These are phyloP conservation scores for Metacarcinus magister DNA, from an alignment of 2,888 invertebrate species.

Conservation along the genomic window DNA sequence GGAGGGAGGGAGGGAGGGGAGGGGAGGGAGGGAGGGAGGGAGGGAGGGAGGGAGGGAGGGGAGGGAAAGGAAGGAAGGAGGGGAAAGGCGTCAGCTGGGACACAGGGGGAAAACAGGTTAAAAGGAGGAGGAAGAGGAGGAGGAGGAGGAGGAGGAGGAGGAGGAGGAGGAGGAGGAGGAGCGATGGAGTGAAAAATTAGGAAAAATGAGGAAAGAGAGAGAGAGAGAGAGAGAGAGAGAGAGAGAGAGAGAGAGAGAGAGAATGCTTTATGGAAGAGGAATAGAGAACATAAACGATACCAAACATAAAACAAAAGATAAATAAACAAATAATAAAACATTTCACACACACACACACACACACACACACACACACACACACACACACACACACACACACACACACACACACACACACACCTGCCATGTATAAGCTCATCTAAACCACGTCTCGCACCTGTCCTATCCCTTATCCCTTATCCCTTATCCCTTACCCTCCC, in stretches of 20 bases:
- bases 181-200: too few relatives aligned
- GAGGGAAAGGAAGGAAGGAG: background rate
- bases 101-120: background rate
- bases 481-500: background rate
- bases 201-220: background rate
- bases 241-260: background rate
- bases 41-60: background rate
- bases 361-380: background rate
- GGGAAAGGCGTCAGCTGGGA: too few relatives aligned
- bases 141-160: background rate
- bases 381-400: constrained; percentile 33
- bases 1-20: background rate
- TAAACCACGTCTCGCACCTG: background rate
- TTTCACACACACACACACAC: background rate
- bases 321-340: background rate
- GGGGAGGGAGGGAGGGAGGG: background rate
- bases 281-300: background rate
- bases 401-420: constrained; percentile 54
- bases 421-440: background rate
- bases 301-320: background rate
- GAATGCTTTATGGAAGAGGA: background rate
- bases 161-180: background rate
- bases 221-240: background rate
- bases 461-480: background rate
- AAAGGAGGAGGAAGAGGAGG: background rate